These are phyloP conservation scores for Sarcophaga carnaria DNA, from an alignment of 2,888 invertebrate species.

Conservation along the genomic window DNA sequence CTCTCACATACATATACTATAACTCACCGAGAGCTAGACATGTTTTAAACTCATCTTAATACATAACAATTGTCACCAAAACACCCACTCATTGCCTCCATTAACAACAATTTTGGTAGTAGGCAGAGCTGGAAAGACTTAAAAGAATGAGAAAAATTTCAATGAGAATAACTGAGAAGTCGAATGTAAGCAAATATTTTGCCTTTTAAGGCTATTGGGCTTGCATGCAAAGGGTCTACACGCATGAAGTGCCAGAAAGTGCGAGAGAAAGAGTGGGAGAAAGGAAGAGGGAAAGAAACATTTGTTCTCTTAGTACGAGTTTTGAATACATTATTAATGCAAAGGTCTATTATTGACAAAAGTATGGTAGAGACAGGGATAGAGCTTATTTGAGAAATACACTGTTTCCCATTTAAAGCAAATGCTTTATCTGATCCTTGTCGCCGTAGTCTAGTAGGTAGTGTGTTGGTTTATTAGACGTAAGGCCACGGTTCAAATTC, in stretches of 20 bases:
- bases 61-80: constrained; percentile 55
- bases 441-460: too few species aligned
- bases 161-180: background rate
- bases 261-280: background rate
- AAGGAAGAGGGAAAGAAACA: constrained; percentile 1
- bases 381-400: background rate
- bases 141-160: background rate
- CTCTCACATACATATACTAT: background rate
- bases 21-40: background rate
- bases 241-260: too few species aligned
- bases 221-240: too few species aligned
- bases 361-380: too few species aligned
- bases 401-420: background rate
- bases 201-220: constrained; percentile 1
- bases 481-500: too few species aligned
- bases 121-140: background rate
- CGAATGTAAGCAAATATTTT: constrained; percentile 57
- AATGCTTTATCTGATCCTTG: background rate
- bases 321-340: constrained; percentile 57
- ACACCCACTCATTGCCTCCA: constrained; percentile 25
- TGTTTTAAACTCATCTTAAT: background rate
- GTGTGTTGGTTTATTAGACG: too few species aligned
- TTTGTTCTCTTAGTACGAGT: constrained; percentile 51
- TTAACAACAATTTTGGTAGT: constrained; percentile 6
- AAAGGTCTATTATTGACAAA: background rate